These are phyloP conservation scores for Drosophila prosaltans DNA, from an alignment of 1,140 invertebrate species.

Conservation along the genomic window DNA sequence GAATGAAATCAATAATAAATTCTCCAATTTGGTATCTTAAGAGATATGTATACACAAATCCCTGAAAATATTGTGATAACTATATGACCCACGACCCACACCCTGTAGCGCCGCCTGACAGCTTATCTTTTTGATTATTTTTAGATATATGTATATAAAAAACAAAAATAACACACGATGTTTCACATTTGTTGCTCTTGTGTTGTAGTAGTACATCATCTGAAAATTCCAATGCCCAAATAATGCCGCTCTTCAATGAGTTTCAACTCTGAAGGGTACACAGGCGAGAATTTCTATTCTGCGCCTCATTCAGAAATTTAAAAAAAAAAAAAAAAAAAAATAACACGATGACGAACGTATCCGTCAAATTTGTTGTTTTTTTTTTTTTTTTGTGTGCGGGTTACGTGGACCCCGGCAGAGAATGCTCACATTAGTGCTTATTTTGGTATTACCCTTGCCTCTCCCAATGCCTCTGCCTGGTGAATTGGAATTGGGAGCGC, in stretches of 20 bases:
- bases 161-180: slow-evolving; percentile 62
- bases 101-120: slow-evolving; percentile 58
- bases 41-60: slow-evolving; percentile 10
- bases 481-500: slow-evolving; percentile 61
- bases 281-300: slow-evolving; percentile 40
- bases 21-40: slow-evolving; percentile 8
- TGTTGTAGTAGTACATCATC: slow-evolving; percentile 42
- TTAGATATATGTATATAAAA: slow-evolving; percentile 43
- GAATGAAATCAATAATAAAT: slow-evolving; percentile 11
- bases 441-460: slow-evolving; percentile 64
- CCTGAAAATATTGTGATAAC: slow-evolving; percentile 1
- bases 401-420: slow-evolving; percentile 53
- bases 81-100: slow-evolving; percentile 11
- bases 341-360: slow-evolving; percentile 24
- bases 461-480: slow-evolving; percentile 30
- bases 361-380: slow-evolving; percentile 64
- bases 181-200: slow-evolving; percentile 38
- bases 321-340: too few species aligned
- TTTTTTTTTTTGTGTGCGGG: slow-evolving; percentile 16
- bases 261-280: slow-evolving; percentile 46
- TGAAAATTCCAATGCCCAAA: slow-evolving; percentile 39
- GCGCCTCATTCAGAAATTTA: slow-evolving; percentile 68
- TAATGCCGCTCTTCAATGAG: slow-evolving; percentile 40
- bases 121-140: slow-evolving; percentile 52
- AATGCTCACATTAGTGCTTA: slow-evolving; percentile 27